Evolutionary conservation across 2,888 invertebrate genomes (phyloP), one percentile per base, ranked within the genome.

Genomic region (Venustoraphidia nigricollis): DNA sequence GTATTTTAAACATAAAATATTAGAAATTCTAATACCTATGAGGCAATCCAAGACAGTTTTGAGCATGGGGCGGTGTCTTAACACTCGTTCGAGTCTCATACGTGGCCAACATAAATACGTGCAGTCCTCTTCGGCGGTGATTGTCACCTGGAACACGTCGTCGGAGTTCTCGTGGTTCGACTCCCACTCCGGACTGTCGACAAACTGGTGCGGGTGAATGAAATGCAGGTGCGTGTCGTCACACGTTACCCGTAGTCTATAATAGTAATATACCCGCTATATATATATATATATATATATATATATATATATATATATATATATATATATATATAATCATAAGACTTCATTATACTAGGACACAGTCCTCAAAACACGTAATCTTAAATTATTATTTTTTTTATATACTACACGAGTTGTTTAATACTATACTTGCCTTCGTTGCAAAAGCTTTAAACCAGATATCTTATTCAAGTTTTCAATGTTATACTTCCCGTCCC

Each of bases 181-280:
- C 58, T 89, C 88, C 84, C 88, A 89, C 68, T 90, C 89, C 0
- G 88, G 88, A n/a, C 88, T 88, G 66, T 89, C 89, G 51, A 90
- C 77, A 64, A 90, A 90, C 68, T 90, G 87, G 64, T 84, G 84
- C 51, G 80, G 75, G 59, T 79, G 77, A 58, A 89, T 81, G 65
- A 77, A 82, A 67, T 89, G 89, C 36, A 89, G 73, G 61, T 85
- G 85, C n/a, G 84, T 82, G 55, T 79, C 81, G 58, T 86, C 86
- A 60, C 86, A 87, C 51, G 83, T 84, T 53, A 88, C 89, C 57
- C 81, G 79, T 68, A 89, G 70, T 65, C 88, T 89, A 68, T 9
- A 67, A 64, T 45, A 54, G 6, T 27, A 1, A 27, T 27, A n/a
- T n/a, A n/a, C n/a, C n/a, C n/a, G n/a, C n/a, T n/a, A n/a, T n/a